phyloP scores from a whole-genome alignment of 2,888 invertebrate species.

The Cataglyphis cursor region DNA sequence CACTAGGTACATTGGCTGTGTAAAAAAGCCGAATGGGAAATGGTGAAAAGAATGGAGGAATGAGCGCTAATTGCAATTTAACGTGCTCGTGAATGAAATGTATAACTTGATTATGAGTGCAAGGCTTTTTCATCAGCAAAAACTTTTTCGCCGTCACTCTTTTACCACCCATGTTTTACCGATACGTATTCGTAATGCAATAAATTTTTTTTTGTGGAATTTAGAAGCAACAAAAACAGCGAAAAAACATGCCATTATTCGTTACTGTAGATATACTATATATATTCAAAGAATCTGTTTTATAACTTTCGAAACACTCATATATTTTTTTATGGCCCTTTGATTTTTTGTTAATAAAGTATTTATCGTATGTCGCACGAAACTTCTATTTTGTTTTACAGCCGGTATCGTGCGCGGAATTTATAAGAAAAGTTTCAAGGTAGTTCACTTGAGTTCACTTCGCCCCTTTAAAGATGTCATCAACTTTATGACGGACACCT shows the following conservation, averaged over 20 bases:
- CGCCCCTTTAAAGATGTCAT: conserved; percentile 48
- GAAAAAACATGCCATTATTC: neutral
- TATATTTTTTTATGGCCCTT: conserved; percentile 3
- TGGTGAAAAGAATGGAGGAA: conserved; percentile 38
- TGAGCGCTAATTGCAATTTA: conserved; percentile 47
- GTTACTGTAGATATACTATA: neutral
- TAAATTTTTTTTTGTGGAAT: conserved; percentile 58
- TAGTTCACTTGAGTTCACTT: conserved; percentile 12
- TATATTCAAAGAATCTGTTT: conserved; percentile 9
- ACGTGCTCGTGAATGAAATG: conserved; percentile 40
- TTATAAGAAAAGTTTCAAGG: conserved; percentile 49
- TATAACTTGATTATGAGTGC: conserved; percentile 45
- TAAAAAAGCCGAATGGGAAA: conserved; percentile 40
- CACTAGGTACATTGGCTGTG: conserved; percentile 1
- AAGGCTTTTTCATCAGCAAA: conserved; percentile 35
- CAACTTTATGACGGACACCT: conserved; percentile 56
- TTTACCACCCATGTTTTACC: conserved; percentile 9
- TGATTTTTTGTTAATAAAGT: conserved; percentile 44
- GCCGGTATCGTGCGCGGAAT: conserved; percentile 26
- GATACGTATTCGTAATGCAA: conserved; percentile 49
- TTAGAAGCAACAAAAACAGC: conserved; percentile 26
- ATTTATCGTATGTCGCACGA: conserved; percentile 32
- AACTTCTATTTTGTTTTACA: conserved; percentile 50
- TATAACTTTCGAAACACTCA: conserved; percentile 2
- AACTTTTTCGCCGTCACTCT: conserved; percentile 29